Conservation (phyloP, 2,888 invertebrate genomes). For the Perithous albicinctus region DNA sequence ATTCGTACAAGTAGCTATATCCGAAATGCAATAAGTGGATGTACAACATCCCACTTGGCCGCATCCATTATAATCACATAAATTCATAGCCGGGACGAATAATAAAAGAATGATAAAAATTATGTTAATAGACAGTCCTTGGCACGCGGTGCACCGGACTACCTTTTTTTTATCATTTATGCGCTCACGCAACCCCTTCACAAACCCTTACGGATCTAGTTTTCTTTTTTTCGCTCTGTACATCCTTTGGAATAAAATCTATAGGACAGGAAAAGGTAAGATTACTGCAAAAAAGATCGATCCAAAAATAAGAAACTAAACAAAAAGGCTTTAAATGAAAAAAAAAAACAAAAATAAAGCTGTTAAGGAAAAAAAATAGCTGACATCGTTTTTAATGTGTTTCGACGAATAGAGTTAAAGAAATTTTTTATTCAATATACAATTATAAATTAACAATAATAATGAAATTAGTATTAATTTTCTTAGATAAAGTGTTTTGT, state of each 20-base stretch:
- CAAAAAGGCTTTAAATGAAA: too few relatives aligned
- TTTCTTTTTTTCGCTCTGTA: too few relatives aligned
- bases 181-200: slow-evolving; percentile 20
- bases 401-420: too few relatives aligned
- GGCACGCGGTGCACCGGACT: not conserved
- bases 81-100: slow-evolving; percentile 26
- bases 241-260: too few relatives aligned
- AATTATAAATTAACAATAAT: not conserved
- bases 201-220: too few relatives aligned
- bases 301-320: too few relatives aligned
- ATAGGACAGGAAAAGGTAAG: too few relatives aligned
- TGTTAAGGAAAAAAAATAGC: too few relatives aligned
- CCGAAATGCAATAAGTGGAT: too few relatives aligned
- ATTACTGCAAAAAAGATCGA: too few relatives aligned
- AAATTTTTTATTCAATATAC: too few relatives aligned
- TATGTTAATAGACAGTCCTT: slow-evolving; percentile 29
- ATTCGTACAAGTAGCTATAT: not conserved
- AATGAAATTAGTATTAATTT: not conserved
- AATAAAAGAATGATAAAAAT: slow-evolving; percentile 38
- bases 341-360: too few relatives aligned
- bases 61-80: slow-evolving; percentile 33
- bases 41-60: not conserved
- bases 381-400: not conserved
- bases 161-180: slow-evolving; percentile 12
- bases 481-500: not conserved